Percentiles rank a stretch among this genome's conserved stretches.
These are phyloP conservation scores for Papilio glaucus DNA, from an alignment of 1,140 invertebrate genomes.

Conservation along the genomic window DNA sequence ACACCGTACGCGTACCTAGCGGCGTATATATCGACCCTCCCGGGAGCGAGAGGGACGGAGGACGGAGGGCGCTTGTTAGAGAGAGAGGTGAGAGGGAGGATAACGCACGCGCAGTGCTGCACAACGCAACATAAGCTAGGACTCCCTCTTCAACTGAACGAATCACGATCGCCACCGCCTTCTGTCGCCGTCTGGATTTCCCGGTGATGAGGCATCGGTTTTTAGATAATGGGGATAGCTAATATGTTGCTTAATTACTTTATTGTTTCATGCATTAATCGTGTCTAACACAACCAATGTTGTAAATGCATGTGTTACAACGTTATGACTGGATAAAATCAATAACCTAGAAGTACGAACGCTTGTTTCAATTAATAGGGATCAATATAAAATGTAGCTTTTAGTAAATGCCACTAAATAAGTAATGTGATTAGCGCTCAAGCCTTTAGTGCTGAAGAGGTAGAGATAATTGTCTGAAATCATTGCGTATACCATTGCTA, in stretches of 20 bases:
- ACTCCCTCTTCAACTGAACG: slow-evolving; percentile 61
- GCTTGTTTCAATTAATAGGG: not conserved
- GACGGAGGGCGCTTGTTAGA: slow-evolving; percentile 41
- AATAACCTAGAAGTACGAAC: slow-evolving; percentile 6
- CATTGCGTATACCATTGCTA: not conserved
- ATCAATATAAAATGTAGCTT: slow-evolving; percentile 13
- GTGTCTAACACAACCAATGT: not conserved
- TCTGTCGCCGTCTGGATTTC: slow-evolving; percentile 77
- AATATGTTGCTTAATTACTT: slow-evolving; percentile 28
- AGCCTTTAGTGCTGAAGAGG: not conserved
- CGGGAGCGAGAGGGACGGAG: slow-evolving; percentile 61
- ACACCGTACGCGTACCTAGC: slow-evolving; percentile 78
- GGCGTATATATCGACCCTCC: slow-evolving; percentile 80
- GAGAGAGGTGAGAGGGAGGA: slow-evolving; percentile 56
- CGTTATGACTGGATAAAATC: not conserved
- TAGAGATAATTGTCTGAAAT: not conserved
- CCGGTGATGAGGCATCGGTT: slow-evolving; percentile 78
- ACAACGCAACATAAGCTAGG: slow-evolving; percentile 70
- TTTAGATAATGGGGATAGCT: slow-evolving; percentile 51
- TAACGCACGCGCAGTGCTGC: slow-evolving; percentile 70
- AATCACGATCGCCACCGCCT: slow-evolving; percentile 74
- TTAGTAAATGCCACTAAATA: slow-evolving; percentile 12
- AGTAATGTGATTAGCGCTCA: not conserved
- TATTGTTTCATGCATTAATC: slow-evolving; percentile 13
- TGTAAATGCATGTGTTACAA: not conserved